These are phyloP conservation scores for Hippocampus zosterae DNA, from an alignment of 2,113 vertebrate genomes.

Conservation along the genomic window DNA sequence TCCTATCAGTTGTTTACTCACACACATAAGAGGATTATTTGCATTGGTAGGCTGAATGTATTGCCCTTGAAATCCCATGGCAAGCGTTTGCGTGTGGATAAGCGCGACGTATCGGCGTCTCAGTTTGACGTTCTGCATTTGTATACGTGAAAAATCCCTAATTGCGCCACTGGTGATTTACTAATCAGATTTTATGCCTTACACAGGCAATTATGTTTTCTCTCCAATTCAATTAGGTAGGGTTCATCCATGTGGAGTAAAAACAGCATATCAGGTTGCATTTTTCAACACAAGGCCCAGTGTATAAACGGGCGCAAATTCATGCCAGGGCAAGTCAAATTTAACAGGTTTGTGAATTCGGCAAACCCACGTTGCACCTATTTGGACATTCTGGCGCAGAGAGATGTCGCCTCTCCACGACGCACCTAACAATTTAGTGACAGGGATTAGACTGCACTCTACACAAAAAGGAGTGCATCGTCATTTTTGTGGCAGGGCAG, in stretches of 20 bases:
- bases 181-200: conserved; percentile 55
- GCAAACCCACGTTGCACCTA: too few relatives aligned
- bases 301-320: too few relatives aligned
- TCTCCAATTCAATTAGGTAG: conserved; percentile 28
- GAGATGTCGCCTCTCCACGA: too few relatives aligned
- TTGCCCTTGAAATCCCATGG: conserved; percentile 47
- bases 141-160: conserved; percentile 41
- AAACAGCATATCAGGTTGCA: background rate
- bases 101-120: conserved; percentile 26
- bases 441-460: too few relatives aligned
- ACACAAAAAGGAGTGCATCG: too few relatives aligned
- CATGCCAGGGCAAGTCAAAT: too few relatives aligned
- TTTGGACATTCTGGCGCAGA: too few relatives aligned
- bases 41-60: conserved; percentile 1
- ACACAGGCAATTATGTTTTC: conserved; percentile 42
- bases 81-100: conserved; percentile 43
- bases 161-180: conserved; percentile 36
- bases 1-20: conserved; percentile 8
- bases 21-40: conserved; percentile 7
- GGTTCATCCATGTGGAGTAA: conserved; percentile 14
- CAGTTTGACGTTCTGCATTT: conserved; percentile 34
- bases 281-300: background rate
- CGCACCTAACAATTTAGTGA: too few relatives aligned
- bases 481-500: too few relatives aligned
- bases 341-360: too few relatives aligned